Conservation (phyloP, 2,888 invertebrate species). For the Leptinotarsa tumamoca region DNA sequence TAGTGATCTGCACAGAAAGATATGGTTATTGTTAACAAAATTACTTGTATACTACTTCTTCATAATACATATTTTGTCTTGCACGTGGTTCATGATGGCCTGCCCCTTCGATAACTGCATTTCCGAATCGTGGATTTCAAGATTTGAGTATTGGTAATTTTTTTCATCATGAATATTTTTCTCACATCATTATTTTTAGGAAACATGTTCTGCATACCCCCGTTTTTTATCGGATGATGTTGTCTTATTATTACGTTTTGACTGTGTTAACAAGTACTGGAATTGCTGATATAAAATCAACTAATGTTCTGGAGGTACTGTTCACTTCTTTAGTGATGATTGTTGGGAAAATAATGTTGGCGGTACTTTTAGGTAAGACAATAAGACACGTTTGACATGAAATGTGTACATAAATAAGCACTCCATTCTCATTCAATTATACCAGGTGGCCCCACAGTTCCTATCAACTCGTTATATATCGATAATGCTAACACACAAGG, state of each 20-base stretch:
- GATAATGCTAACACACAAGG: too few species aligned
- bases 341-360: slow-evolving; percentile 53
- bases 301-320: slow-evolving; percentile 68
- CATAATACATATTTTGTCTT: slow-evolving; percentile 47
- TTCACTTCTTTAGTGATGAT: slow-evolving; percentile 68
- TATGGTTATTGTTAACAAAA: slow-evolving; percentile 28
- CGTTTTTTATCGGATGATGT: slow-evolving; percentile 34
- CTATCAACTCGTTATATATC: too few species aligned
- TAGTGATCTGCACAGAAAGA: slow-evolving; percentile 22
- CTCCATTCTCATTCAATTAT: too few species aligned
- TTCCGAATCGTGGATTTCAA: slow-evolving; percentile 42
- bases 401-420: neutral
- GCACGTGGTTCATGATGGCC: slow-evolving; percentile 49
- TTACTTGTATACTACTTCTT: slow-evolving; percentile 35
- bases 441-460: too few species aligned
- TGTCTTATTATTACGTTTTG: slow-evolving; percentile 67
- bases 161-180: slow-evolving; percentile 1
- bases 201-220: slow-evolving; percentile 8
- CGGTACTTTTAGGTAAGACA: slow-evolving; percentile 35
- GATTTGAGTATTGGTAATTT: slow-evolving; percentile 28
- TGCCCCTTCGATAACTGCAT: slow-evolving; percentile 48
- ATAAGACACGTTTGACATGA: neutral
- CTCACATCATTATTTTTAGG: slow-evolving; percentile 29
- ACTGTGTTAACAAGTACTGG: slow-evolving; percentile 70
- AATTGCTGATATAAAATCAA: slow-evolving; percentile 68